A percentile compares a stretch with the other conserved stretches of the same genome.
These are phyloP conservation scores for Knipowitschia caucasica DNA, from an alignment of 2,797 vertebrate species.

Conservation along the genomic window DNA sequence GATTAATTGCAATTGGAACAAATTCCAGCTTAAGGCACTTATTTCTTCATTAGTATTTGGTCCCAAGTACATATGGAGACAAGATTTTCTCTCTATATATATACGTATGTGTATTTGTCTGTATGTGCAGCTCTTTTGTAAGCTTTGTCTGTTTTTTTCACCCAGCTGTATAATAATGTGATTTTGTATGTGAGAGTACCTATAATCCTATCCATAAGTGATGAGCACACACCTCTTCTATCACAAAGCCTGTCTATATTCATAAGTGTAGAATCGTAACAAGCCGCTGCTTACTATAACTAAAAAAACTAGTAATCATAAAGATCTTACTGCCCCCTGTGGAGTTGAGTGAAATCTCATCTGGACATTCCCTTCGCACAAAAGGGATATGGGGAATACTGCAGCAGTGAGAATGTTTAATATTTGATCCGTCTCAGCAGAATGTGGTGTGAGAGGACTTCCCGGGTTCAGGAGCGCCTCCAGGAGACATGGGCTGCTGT, in stretches of 20 bases:
- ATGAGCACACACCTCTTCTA: background rate
- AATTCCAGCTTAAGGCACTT: no score
- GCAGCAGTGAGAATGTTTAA: slow-evolving; percentile 26
- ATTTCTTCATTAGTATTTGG: no score
- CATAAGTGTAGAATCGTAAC: background rate
- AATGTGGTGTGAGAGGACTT: slow-evolving; percentile 23
- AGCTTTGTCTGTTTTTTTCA: no score
- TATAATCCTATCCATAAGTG: background rate
- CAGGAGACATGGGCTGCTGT: slow-evolving; percentile 13
- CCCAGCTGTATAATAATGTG: no score
- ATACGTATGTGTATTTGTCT: no score
- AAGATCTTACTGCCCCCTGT: slow-evolving; percentile 29
- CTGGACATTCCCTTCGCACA: slow-evolving; percentile 18
- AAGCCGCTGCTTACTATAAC: background rate
- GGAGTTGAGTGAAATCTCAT: slow-evolving; percentile 54
- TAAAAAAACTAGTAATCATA: no score
- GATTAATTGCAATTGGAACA: no score
- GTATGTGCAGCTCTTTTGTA: no score
- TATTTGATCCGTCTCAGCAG: slow-evolving; percentile 44
- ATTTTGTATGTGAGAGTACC: no score
- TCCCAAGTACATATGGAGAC: no score
- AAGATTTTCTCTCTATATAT: no score
- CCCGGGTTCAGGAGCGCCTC: slow-evolving; percentile 35
- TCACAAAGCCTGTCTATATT: background rate
- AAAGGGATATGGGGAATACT: slow-evolving; percentile 25